Evolutionary conservation across 2,113 vertebrate genomes (phyloP).

Genomic region (Myrmecophaga tridactyla): DNA sequence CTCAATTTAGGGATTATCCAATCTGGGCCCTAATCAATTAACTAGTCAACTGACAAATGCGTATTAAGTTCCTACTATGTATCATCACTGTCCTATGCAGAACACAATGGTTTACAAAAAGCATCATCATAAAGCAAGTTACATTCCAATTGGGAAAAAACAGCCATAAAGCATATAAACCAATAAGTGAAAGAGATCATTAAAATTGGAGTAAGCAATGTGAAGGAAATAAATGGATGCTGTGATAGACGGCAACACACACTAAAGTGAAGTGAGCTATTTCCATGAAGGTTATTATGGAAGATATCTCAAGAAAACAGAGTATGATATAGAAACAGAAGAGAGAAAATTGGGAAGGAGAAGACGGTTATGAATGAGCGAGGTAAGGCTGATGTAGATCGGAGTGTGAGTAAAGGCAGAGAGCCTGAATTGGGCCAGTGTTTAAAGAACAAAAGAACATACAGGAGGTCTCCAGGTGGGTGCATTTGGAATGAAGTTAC

Average conservation of each 20-base stretch:
- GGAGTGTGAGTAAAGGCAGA: neutral
- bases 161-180: neutral
- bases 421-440: neutral
- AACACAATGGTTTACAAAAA: neutral
- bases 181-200: neutral
- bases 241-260: neutral
- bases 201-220: neutral
- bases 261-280: neutral
- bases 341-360: no score
- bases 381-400: fast-evolving
- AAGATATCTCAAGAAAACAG: neutral
- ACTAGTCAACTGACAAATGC: neutral
- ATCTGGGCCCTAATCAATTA: neutral
- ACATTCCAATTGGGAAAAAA: neutral
- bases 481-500: fast-evolving
- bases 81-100: neutral
- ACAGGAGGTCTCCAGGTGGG: neutral
- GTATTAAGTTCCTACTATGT: neutral
- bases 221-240: neutral
- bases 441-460: neutral
- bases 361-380: neutral
- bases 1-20: neutral
- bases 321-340: neutral
- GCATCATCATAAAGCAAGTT: neutral
- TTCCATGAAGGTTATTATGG: neutral